Conservation (phyloP, 2,797 vertebrate species). For the Ceryle rudis region DNA sequence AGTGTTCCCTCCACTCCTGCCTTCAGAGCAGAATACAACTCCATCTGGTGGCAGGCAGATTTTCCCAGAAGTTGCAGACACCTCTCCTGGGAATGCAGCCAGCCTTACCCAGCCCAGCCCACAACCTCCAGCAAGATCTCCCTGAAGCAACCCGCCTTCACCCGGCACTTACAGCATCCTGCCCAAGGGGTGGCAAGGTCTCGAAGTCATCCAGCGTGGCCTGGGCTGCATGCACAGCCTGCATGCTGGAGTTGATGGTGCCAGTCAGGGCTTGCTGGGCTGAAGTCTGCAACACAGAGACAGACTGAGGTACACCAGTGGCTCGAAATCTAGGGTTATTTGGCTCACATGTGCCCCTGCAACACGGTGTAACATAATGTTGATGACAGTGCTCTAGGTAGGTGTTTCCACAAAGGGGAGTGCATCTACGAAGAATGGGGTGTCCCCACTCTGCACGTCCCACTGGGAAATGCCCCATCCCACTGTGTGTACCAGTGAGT, state of each 20-base stretch:
- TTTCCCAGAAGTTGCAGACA: background rate
- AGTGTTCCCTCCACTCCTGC: background rate
- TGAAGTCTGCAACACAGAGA: slow-evolving; percentile 85
- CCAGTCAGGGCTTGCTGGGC: slow-evolving; percentile 96
- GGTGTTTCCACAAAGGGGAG: fast-evolving
- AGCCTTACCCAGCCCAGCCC: background rate
- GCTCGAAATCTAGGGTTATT: background rate
- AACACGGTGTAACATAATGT: fast-evolving
- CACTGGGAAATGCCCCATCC: background rate
- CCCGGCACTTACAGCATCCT: slow-evolving; percentile 89
- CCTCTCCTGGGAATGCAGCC: background rate
- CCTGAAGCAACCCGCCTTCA: background rate
- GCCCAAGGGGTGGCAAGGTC: slow-evolving; percentile 90
- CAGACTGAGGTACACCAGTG: fast-evolving
- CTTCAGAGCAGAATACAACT: background rate
- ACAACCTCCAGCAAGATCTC: background rate
- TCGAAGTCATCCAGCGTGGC: slow-evolving; percentile 92
- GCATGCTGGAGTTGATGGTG: slow-evolving; percentile 98
- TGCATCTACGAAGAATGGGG: background rate
- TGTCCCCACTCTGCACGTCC: background rate
- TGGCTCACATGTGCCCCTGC: fast-evolving
- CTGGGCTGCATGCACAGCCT: slow-evolving; percentile 94
- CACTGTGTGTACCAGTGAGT: fast-evolving
- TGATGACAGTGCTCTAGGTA: background rate
- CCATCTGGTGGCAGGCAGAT: background rate